phyloP scores from a whole-genome alignment of 2,888 invertebrate genomes.

The Pristionchus fissidentatus region DNA sequence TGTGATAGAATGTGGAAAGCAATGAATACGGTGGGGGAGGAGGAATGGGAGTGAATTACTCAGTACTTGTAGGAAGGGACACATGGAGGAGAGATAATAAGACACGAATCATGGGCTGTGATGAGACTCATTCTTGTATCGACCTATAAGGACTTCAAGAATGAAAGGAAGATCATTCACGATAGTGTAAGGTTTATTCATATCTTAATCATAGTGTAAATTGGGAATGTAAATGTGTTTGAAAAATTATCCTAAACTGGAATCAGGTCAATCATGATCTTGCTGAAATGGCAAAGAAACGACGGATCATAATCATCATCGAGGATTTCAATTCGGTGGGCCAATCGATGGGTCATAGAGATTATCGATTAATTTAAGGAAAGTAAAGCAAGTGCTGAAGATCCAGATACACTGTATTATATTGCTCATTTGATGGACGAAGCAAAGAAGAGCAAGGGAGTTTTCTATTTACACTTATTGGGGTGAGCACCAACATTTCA shows the following conservation, averaged over 20 bases:
- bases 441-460: not conserved
- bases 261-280: conserved; percentile 24
- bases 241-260: no score
- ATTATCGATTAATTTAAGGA: conserved; percentile 49
- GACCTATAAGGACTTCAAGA: conserved; percentile 59
- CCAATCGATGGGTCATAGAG: not conserved
- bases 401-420: conserved; percentile 53
- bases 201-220: not conserved
- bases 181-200: not conserved
- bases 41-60: not conserved
- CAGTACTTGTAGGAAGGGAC: not conserved
- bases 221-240: not conserved
- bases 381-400: conserved; percentile 54
- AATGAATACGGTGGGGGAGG: conserved; percentile 17
- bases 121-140: conserved; percentile 54
- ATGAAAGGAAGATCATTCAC: conserved; percentile 47
- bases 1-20: conserved; percentile 46
- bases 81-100: not conserved
- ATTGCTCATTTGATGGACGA: conserved; percentile 55
- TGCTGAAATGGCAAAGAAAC: conserved; percentile 42
- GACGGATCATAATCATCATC: conserved; percentile 44
- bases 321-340: conserved; percentile 59
- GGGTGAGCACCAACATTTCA: not conserved
- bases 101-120: conserved; percentile 52
- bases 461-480: conserved; percentile 31